These are phyloP conservation scores for Steinernema carpocapsae DNA, from an alignment of 2,888 invertebrate genomes.

Conservation along the genomic window DNA sequence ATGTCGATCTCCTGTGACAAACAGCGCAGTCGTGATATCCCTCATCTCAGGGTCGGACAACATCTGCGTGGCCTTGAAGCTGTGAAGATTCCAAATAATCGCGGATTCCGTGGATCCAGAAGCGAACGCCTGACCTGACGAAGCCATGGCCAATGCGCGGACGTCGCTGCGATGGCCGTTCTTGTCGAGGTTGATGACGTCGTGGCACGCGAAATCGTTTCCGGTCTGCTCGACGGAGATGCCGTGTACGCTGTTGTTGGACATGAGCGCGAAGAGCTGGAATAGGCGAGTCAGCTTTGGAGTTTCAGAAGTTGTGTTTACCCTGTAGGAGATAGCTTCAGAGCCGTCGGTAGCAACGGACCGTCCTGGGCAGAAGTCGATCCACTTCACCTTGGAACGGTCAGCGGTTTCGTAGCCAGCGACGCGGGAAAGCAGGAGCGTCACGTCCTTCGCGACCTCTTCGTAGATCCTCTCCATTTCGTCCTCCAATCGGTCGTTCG, in stretches of 20 bases:
- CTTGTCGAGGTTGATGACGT: conserved; percentile 39
- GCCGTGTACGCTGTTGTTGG: conserved; percentile 58
- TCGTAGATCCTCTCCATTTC: conserved; percentile 19
- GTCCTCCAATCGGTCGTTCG: conserved; percentile 31
- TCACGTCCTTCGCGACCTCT: conserved; percentile 60
- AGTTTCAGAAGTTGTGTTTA: neutral
- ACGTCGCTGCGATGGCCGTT: conserved; percentile 89
- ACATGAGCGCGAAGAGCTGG: conserved; percentile 54
- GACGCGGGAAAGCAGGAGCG: conserved; percentile 71
- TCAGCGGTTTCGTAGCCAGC: conserved; percentile 71
- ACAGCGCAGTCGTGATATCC: conserved; percentile 77
- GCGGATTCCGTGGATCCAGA: conserved; percentile 72
- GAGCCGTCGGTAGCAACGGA: neutral
- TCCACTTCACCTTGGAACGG: conserved; percentile 62
- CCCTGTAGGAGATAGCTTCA: conserved; percentile 39
- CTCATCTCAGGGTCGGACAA: conserved; percentile 75
- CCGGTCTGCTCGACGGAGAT: conserved; percentile 44
- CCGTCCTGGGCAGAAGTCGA: conserved; percentile 51
- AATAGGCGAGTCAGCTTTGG: conserved; percentile 27
- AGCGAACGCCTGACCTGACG: conserved; percentile 78
- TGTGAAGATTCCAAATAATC: conserved; percentile 83
- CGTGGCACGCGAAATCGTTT: conserved; percentile 39
- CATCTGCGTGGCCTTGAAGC: conserved; percentile 78
- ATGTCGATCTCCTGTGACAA: conserved; percentile 89
- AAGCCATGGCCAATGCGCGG: conserved; percentile 84